Percentiles rank a stretch among this genome's conserved stretches.
Evolutionary conservation across 2,888 invertebrate species (phyloP).

Genomic region (Nephrocerus scutellatus): DNA sequence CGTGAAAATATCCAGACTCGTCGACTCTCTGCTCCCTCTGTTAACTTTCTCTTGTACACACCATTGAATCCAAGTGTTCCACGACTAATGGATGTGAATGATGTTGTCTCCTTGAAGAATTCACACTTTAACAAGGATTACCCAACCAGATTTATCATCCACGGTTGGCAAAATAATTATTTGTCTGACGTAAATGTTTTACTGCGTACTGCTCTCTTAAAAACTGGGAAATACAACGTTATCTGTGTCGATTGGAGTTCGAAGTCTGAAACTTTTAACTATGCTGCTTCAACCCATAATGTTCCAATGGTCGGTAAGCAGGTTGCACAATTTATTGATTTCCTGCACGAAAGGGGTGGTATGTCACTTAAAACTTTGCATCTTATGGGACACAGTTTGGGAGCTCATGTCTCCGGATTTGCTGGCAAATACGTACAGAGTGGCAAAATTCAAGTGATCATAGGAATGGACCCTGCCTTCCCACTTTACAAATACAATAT

Average conservation of each 20-base stretch:
- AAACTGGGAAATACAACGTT: constrained; percentile 52
- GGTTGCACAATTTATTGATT: constrained; percentile 27
- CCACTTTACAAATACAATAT: constrained; percentile 31
- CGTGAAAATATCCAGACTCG: too few relatives aligned
- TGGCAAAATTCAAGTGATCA: constrained; percentile 53
- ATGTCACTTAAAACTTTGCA: constrained; percentile 47
- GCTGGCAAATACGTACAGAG: constrained; percentile 52
- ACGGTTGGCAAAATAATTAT: constrained; percentile 53
- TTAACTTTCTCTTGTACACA: constrained; percentile 20
- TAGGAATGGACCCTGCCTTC: constrained; percentile 46
- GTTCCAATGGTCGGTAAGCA: constrained; percentile 25
- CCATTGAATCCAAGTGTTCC: constrained; percentile 11
- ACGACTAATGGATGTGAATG: constrained; percentile 4
- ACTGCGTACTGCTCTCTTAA: constrained; percentile 47
- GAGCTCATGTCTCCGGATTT: constrained; percentile 56
- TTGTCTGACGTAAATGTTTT: constrained; percentile 33
- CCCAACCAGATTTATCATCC: constrained; percentile 40
- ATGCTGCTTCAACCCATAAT: constrained; percentile 49
- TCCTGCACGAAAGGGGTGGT: constrained; percentile 49
- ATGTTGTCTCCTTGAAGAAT: constrained; percentile 2
- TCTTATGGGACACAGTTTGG: constrained; percentile 54
- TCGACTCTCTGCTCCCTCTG: too few relatives aligned
- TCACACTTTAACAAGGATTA: constrained; percentile 19
- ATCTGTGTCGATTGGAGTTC: constrained; percentile 54
- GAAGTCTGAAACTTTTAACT: constrained; percentile 50